Conservation (phyloP, 2,888 invertebrate genomes). For the Pemphredon lugubris region DNA sequence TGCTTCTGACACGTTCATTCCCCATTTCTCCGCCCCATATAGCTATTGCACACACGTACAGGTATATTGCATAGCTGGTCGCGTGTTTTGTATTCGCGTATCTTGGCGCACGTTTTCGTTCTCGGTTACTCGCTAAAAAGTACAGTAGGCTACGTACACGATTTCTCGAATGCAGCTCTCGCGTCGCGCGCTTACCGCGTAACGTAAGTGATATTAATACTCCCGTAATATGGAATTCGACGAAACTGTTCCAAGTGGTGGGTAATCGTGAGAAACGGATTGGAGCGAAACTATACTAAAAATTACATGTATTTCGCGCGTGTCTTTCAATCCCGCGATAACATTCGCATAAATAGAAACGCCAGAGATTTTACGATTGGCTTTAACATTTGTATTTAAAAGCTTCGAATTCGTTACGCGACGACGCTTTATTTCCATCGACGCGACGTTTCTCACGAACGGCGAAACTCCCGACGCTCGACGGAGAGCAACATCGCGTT, state of each 20-base stretch:
- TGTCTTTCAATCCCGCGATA: no score
- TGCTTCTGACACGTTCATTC: conserved; percentile 80
- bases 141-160: conserved; percentile 36
- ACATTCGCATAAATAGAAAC: not conserved
- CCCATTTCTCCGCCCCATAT: conserved; percentile 74
- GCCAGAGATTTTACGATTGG: no score
- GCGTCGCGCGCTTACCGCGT: not conserved
- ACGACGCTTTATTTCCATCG: conserved; percentile 13
- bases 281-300: no score
- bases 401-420: not conserved
- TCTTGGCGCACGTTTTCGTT: conserved; percentile 48
- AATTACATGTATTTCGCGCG: no score
- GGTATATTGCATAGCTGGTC: no score
- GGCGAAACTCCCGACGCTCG: not conserved
- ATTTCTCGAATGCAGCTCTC: not conserved
- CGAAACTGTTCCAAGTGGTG: no score
- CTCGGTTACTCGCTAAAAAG: conserved; percentile 60
- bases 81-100: conserved; percentile 53
- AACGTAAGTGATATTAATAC: no score
- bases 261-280: no score
- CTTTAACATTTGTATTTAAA: not conserved
- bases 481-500: conserved; percentile 33
- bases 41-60: conserved; percentile 50
- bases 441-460: not conserved
- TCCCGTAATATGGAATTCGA: no score